Evolutionary conservation across 2,888 invertebrate genomes (phyloP), one percentile per base, ranked within the genome.

Genomic region (Tiliacea citrago): DNA sequence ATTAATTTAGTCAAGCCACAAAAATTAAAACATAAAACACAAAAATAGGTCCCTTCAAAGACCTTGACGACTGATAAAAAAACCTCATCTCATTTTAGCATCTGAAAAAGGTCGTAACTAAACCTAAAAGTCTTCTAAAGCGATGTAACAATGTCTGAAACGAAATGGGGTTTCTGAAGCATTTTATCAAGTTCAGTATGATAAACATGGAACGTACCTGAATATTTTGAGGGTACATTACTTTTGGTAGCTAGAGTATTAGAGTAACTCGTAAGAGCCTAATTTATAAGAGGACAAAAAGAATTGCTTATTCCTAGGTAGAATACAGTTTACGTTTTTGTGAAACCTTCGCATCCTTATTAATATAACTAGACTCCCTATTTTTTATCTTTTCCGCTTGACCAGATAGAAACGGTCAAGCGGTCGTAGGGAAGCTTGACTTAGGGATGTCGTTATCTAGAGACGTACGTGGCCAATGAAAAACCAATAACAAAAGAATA

Each of bases 31-130:
- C 62, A 55, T 79, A 69, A 82, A 82, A 60, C 58, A 72, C 24
- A n/a, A 61, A 45, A 65, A 69, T 29, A 68, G 63, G 45, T 66
- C 63, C 47, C 47, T 18, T 53, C 70, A 47, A 82, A 79, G 61
- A 72, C 29, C 24, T 69, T 83, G 47, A 73, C n/a, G 61, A 49
- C 35, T 39, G 45, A 68, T 75, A 82, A 68, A 84, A 83, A 84
- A 66, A 61, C 68, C 42, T 81, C 68, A 79, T 82, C 68, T 18
- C 60, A 68, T 82, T 71, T 68, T 24, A 53, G 68, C 35, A 58
- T 61, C 35, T 68, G 68, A 81, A 62, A 83, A 82, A 55, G 53
- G 45, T 67, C 60, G 24, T 62, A 60, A 62, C 35, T 35, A 12
- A 16, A 49, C 53, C 45, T 55, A 66, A 80, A 70, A 62, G 49